Conservation (phyloP, 2,113 vertebrate genomes). For the Laticauda laticaudata region DNA sequence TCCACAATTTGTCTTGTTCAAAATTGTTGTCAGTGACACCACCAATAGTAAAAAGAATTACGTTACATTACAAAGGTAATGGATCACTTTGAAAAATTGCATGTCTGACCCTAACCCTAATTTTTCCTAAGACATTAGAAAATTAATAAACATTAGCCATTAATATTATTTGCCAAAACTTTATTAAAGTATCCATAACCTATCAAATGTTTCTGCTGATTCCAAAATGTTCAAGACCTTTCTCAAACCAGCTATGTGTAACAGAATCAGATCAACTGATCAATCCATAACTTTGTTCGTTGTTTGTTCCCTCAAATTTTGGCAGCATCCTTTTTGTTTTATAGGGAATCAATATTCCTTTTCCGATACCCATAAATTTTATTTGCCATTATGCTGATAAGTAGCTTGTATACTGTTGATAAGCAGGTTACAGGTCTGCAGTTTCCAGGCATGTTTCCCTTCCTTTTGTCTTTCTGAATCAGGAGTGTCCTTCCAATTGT, state of each 20-base stretch:
- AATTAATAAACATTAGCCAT: background rate
- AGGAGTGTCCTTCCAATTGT: background rate
- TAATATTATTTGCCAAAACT: background rate
- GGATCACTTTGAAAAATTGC: background rate
- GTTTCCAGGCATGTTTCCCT: background rate
- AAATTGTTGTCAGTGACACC: background rate
- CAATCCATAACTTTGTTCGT: background rate
- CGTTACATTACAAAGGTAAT: background rate
- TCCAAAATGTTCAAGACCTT: background rate
- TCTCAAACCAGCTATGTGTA: background rate
- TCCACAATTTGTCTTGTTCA: background rate
- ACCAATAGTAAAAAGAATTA: background rate
- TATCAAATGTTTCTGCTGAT: background rate
- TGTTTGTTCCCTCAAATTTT: background rate
- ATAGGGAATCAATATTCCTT: background rate
- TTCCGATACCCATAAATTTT: background rate
- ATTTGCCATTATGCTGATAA: background rate
- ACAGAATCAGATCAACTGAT: background rate
- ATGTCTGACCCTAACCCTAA: background rate
- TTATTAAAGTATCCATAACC: background rate
- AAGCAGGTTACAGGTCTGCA: background rate
- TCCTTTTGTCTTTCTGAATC: background rate
- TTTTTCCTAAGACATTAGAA: background rate
- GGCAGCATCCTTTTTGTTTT: background rate
- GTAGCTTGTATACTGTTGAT: background rate